Evolutionary conservation across 2,888 invertebrate genomes (phyloP), one percentile per base, ranked within the genome.

Genomic region (Scaptomyza tumidula): DNA sequence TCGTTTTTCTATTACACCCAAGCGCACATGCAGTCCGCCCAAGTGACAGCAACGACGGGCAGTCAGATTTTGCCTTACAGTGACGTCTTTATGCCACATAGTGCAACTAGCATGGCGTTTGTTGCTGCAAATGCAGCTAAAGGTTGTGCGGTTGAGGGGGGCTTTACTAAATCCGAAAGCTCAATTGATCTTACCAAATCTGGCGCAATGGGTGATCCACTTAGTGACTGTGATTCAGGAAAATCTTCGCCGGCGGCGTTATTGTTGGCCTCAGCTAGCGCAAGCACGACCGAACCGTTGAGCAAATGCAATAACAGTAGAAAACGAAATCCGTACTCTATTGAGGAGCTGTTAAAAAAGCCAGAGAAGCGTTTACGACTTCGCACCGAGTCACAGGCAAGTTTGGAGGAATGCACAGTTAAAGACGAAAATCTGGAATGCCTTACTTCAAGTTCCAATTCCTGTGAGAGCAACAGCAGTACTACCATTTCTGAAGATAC

Each of bases 281-380:
- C 62, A 10, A 48, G 48, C 2, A 41, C 59, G 6, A 37, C 70
- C 3, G 61, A 59, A 4, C 55, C 70, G 4, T 11, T 65, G 13
- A 53, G 27, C 14, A 61, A 45, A 43, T 60, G 61, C 9, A 72
- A 69, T 29, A 82, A 71, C 55, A 88, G 87, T 37, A 88, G 91
- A 16, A 92, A 96, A 90, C 94, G 95, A 71, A 97, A 96, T 90
- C 97, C 97, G 0, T 97, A 97, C 89, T 97, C 97, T 1, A 97
- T 97, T 89, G 97, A 97, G 81, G 97, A 97, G 88, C 91, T 97
- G 9, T 90, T 97, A 31, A 97, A 97, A 89, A 96, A 96, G 80
- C 96, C 96, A 0, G 95, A 95, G 72, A 95, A 95, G 88, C 87
- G 91, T 2, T 56, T 86, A 24, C 88, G 89, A 0, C 60, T 89